A percentile compares a stretch with the other conserved stretches of the same genome.
phyloP scores from a whole-genome alignment of 2,888 invertebrate genomes.

The Nemapogon koenigi region DNA sequence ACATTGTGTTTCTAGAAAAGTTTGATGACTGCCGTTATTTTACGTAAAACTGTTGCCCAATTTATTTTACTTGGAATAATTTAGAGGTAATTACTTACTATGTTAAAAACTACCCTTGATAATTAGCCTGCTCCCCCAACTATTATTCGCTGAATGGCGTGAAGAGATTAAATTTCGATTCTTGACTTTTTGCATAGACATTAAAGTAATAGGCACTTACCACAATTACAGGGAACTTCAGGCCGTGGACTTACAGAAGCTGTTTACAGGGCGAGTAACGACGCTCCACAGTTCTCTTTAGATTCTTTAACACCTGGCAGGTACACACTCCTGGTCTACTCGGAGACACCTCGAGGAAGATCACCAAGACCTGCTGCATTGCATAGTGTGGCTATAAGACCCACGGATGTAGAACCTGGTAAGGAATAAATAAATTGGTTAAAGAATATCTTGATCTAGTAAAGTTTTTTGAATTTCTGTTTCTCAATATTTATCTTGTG shows the following conservation, averaged over 20 bases:
- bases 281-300: constrained; percentile 73
- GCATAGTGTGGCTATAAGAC: constrained; percentile 62
- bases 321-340: constrained; percentile 82
- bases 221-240: constrained; percentile 42
- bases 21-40: no score
- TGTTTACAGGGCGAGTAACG: constrained; percentile 69
- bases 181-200: no score
- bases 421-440: constrained; percentile 14
- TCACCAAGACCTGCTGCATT: constrained; percentile 76
- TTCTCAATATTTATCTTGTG: background rate
- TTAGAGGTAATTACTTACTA: no score
- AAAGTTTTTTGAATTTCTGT: background rate
- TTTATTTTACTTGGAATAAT: no score
- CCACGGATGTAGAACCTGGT: constrained; percentile 45
- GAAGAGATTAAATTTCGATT: no score
- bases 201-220: no score
- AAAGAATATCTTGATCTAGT: background rate
- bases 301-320: constrained; percentile 78
- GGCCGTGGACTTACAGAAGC: constrained; percentile 61
- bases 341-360: constrained; percentile 81
- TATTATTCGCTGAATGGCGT: no score
- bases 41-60: no score
- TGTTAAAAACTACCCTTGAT: no score
- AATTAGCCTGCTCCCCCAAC: no score
- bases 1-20: no score